Percentiles rank a stretch among this genome's conserved stretches.
Evolutionary conservation across 2,797 vertebrate genomes (phyloP).

Genomic region (Tympanoctomys barrerae): DNA sequence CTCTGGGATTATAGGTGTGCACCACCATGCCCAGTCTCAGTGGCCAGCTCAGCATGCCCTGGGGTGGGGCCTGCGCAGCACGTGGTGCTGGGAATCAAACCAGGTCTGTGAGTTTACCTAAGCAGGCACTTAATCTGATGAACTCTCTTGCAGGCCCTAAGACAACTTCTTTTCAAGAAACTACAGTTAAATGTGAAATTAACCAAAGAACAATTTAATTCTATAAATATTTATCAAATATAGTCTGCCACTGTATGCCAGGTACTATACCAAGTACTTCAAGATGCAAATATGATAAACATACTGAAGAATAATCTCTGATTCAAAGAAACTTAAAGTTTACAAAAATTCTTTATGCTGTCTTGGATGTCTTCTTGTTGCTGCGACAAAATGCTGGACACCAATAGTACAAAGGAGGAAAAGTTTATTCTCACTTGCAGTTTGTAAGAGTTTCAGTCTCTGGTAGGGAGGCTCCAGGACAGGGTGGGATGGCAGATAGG

Average conservation of each 20-base stretch:
- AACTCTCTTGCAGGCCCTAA: background rate
- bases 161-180: background rate
- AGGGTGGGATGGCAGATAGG: background rate
- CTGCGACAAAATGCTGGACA: background rate
- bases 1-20: too few species aligned
- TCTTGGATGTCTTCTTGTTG: background rate
- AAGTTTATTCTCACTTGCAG: background rate
- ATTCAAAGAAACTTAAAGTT: background rate
- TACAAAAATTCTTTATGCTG: background rate
- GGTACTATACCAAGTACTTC: background rate
- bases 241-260: background rate
- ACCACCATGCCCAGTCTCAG: too few species aligned
- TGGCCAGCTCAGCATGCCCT: too few species aligned
- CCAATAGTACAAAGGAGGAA: background rate
- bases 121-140: too few species aligned
- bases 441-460: background rate
- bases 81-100: too few species aligned
- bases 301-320: background rate
- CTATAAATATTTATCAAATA: slow-evolving; percentile 27
- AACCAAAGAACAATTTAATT: background rate
- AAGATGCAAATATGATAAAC: background rate
- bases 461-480: background rate
- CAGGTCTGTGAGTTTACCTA: too few species aligned
- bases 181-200: slow-evolving; percentile 36
- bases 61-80: too few species aligned